These are phyloP conservation scores for Catharus ustulatus DNA, from an alignment of 2,797 vertebrate species.

Conservation along the genomic window DNA sequence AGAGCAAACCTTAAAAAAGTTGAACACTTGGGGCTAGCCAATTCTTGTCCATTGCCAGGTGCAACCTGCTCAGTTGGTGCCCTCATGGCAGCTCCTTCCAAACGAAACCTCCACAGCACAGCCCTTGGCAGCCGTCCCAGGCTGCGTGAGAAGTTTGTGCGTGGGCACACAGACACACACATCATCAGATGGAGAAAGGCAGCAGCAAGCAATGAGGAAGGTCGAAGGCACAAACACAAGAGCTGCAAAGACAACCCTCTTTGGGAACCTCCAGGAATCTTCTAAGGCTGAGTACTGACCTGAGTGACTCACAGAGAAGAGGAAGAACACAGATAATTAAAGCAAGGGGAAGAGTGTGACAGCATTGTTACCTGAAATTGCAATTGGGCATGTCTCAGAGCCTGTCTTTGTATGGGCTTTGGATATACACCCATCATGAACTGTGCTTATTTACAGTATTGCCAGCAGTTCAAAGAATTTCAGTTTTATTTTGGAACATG, in stretches of 20 bases:
- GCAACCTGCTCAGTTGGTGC: neutral
- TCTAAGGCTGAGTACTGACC: neutral
- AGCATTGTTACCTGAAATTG: neutral
- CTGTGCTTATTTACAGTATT: neutral
- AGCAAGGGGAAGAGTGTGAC: neutral
- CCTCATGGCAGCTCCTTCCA: neutral
- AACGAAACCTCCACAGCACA: neutral
- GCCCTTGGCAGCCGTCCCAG: neutral
- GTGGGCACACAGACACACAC: fast-evolving
- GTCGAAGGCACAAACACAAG: neutral
- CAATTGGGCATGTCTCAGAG: neutral
- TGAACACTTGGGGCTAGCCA: neutral
- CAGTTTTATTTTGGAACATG: neutral
- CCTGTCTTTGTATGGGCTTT: neutral
- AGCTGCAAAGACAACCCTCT: neutral
- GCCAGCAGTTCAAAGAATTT: constrained; percentile 21
- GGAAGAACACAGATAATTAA: neutral
- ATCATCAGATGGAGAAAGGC: neutral
- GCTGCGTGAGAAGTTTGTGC: neutral
- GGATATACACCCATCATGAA: neutral
- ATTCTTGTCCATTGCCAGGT: neutral
- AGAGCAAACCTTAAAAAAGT: neutral
- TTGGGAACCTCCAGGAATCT: neutral
- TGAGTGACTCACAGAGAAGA: neutral
- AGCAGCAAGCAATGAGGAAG: neutral